Evolutionary conservation across 2,888 invertebrate genomes (phyloP), one percentile per base, ranked within the genome.

Genomic region (Thera obeliscata): DNA sequence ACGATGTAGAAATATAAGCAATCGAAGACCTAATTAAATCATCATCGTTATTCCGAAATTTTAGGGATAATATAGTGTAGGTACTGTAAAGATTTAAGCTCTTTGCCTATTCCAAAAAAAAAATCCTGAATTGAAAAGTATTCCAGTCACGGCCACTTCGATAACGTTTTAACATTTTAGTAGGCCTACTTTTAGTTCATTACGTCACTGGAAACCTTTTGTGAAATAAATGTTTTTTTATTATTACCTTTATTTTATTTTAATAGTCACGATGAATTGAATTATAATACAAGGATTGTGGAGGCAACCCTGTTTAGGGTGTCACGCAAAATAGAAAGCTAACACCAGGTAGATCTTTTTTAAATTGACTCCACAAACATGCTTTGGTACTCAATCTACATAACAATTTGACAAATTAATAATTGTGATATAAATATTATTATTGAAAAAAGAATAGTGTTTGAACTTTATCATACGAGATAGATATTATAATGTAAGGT

Each of bases 401-500:
- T 22, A 22, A 22, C 22, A 22, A 22, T 22, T 22, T 22, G 22
- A 22, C 22, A 22, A 22, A 1, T 22, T 22, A 22, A 22, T 22
- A 22, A 22, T 22, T 22, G 22, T 22, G 22, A 6, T 4, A 1
- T 41, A 50, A 50, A 22, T 2, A 22, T 22, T 50, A 50, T 50
- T 22, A 50, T 22, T 7, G 22, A 12, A 41, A 54, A 49, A 43
- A 9, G 38, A 5, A 38, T 38, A 38, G 41, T 41, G 41, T 61
- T 65, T 50, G 3, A 49, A 56, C 6, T 66, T 66, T 63, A 56
- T 63, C 63, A 56, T 61, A 56, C 52, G 11, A 36, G 35, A 54
- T 63, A 52, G 52, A 55, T 65, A 61, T 66, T 65, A 61, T 66
- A 69, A 60, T 80, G 73, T 79, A 78, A 79, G 75, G 78, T 79